Evolutionary conservation across 2,797 vertebrate genomes (phyloP).

Genomic region (Pseudochaenichthys georgianus): DNA sequence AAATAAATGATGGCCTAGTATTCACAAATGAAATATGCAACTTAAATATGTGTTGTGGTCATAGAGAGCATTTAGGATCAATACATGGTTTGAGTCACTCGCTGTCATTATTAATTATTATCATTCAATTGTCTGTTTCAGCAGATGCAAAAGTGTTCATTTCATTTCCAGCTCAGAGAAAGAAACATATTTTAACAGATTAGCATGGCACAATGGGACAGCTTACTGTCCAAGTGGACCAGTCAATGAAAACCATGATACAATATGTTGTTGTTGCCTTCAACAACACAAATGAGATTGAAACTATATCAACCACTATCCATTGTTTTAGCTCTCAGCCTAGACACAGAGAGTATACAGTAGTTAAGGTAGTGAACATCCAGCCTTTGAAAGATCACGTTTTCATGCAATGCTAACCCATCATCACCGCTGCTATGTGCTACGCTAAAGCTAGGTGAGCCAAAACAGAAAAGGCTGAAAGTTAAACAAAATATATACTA

Average conservation of each 20-base stretch:
- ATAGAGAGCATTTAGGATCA: not conserved
- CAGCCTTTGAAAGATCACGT: not conserved
- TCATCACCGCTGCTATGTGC: not conserved
- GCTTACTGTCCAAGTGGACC: not conserved
- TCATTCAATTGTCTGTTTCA: not conserved
- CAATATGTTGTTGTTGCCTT: not conserved
- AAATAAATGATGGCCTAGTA: not conserved
- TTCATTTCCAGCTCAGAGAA: not conserved
- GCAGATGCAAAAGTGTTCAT: not conserved
- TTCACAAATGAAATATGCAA: not conserved
- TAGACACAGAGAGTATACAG: no score
- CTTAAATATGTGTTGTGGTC: not conserved
- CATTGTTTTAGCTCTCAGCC: not conserved
- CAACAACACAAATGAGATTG: not conserved
- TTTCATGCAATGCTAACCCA: not conserved
- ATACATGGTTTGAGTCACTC: not conserved
- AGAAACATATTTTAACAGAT: not conserved
- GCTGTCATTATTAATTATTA: not conserved
- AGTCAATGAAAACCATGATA: not conserved
- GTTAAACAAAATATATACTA: no score
- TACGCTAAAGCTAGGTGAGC: not conserved
- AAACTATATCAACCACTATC: not conserved
- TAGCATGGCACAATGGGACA: not conserved
- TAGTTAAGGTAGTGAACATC: not conserved
- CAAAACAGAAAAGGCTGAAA: no score